These are phyloP conservation scores for Meganola albula DNA, from an alignment of 2,888 invertebrate species.

Conservation along the genomic window DNA sequence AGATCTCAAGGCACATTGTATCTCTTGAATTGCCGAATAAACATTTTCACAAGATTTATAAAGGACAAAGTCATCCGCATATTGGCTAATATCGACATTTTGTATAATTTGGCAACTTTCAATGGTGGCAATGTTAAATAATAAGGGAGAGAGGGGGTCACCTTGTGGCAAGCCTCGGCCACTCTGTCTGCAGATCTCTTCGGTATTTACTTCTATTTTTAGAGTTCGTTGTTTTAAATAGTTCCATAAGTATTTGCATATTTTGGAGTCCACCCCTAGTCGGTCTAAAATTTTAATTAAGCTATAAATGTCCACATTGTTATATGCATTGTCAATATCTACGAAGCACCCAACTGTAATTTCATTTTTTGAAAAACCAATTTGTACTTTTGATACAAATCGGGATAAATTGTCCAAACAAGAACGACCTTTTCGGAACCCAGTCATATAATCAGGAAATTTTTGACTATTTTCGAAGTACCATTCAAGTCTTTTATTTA, in stretches of 20 bases:
- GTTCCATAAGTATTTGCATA: slow-evolving; percentile 3
- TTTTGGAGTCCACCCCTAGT: slow-evolving; percentile 1
- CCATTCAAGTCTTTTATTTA: slow-evolving; percentile 7
- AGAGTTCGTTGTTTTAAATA: slow-evolving; percentile 1
- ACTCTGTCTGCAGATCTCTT: slow-evolving; percentile 1
- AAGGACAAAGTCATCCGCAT: slow-evolving; percentile 15
- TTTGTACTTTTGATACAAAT: slow-evolving; percentile 4
- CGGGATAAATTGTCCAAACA: slow-evolving; percentile 4
- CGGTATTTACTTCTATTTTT: slow-evolving; percentile 1
- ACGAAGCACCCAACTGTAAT: slow-evolving; percentile 3
- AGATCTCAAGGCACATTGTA: slow-evolving; percentile 1
- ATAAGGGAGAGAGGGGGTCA: slow-evolving; percentile 22
- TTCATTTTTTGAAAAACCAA: slow-evolving; percentile 5
- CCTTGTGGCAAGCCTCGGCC: slow-evolving; percentile 21
- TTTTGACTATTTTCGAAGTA: slow-evolving; percentile 2
- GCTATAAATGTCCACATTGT: slow-evolving; percentile 1
- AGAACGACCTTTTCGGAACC: slow-evolving; percentile 1
- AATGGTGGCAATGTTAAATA: slow-evolving; percentile 23
- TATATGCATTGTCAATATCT: neutral
- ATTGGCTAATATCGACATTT: slow-evolving; percentile 16
- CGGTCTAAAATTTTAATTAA: neutral
- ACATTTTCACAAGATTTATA: slow-evolving; percentile 1
- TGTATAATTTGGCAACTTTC: slow-evolving; percentile 9
- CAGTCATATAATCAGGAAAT: neutral
- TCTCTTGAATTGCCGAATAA: neutral